Evolutionary conservation across 1,140 invertebrate genomes (phyloP), one percentile per base, ranked within the genome.

Genomic region (Neodiprion fabricii): DNA sequence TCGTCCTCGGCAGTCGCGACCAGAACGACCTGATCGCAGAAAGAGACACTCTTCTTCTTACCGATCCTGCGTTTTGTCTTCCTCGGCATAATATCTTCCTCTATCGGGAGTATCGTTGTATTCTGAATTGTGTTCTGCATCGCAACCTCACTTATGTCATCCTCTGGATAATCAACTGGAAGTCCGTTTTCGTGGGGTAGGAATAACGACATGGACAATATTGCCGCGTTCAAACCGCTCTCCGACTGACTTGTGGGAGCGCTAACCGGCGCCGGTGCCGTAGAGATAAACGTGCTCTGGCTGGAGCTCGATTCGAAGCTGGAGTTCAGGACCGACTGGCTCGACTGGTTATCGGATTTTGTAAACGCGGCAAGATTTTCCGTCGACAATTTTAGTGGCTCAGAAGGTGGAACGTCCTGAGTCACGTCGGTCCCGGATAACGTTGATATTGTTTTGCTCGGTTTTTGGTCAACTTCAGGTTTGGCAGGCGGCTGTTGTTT

Each of bases 1-100:
- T 96, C 94, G 79, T 97, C 96, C 81, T 97, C 96, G 0, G 96
- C 96, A 17, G 95, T 96, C 5, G 96, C 95, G 14, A 97, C 96
- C 48, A 97, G 87, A 74, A 96, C 96, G 0, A 98, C 96, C 87
- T 97, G 95, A 84, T 98, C 96, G 80, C 96, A 97, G 85, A 98
- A 98, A 0, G 96, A 97, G 1, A 98, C 96, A 79, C 95, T 96
- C 85, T 97, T 97, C 90, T 97, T 97, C 83, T 96, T 96, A 0
- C 87, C 88, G 47, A 87, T 81, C 9, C 92, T 90, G 72, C 93
- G 90, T 77, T 91, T 90, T 1, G 83, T 81, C 66, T 86, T 88
- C 66, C 79, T 82, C 17, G 83, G 85, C 4, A 82, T 80, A 28
- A 87, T 86, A 48, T 88, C 87, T 1, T 87, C 86, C 67, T 88